Base-by-base conservation (phyloP, 2,888 invertebrate genomes). In the Pheosia gnoma region DNA sequence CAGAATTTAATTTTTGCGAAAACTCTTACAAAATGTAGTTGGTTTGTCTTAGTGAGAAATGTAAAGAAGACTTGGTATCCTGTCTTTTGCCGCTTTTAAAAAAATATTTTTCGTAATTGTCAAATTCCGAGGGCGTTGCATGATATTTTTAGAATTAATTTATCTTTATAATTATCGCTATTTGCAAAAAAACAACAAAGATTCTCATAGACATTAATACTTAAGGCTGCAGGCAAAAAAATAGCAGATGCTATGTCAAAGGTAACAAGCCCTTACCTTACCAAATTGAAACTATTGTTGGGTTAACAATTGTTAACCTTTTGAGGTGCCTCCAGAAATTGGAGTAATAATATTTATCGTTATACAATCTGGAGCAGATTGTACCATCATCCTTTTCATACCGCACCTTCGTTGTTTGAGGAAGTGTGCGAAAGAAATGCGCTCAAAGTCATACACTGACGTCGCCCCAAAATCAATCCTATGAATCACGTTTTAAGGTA, bases 351-450 rank as follows among this genome's bases (percentile, higher is more conserved):
- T 87, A 88, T 75, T 75, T 77, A 88, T 89, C 87, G 87, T 88
- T 83, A 86, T 87, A 81, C 86, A 88, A 91, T 91, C 86, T 88
- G 83, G 90, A 87, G 88, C 87, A 84, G 74, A 77, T 75, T 61
- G 63, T 72, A 75, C 68, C 72, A 72, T 67, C 68, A 78, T 76
- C 72, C 80, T 84, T 85, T 87, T 88, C 88, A 89, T 81, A 76
- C 69, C 74, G 68, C 74, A 66, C 57, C 57, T 57, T 57, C 59
- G 54, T 81, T 84, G 80, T 85, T 81, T 82, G 75, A 88, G 90
- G 91, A 91, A 90, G 89, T 89, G 84, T 88, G 90, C 91, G 82
- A 90, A 89, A 85, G 80, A 83, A 78, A 83, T 83, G 81, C 79
- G 71, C 78, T 72, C 81, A 3, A 56, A 41, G 7, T 45, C 6